These are phyloP conservation scores for Isurus oxyrinchus DNA, from an alignment of 2,113 vertebrate species.

Conservation along the genomic window DNA sequence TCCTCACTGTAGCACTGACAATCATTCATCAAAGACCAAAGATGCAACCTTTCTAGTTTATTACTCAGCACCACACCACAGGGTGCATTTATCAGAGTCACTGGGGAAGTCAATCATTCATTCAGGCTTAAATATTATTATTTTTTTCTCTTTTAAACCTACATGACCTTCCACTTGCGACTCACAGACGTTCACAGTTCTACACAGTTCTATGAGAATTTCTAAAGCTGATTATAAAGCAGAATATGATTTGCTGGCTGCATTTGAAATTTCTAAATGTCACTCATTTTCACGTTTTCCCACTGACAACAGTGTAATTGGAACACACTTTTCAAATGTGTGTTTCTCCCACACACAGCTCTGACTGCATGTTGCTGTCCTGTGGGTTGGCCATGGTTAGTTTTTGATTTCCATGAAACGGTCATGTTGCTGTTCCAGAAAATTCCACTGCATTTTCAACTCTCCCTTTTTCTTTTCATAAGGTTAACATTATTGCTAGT, in stretches of 20 bases:
- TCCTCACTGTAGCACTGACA: not conserved
- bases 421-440: not conserved
- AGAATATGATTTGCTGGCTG: not conserved
- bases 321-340: not conserved
- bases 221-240: not conserved
- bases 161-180: not conserved
- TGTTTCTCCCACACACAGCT: not conserved
- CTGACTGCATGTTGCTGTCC: not conserved
- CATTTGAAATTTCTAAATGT: not conserved
- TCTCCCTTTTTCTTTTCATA: not conserved
- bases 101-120: not conserved
- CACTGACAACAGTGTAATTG: not conserved
- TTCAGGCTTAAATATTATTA: not conserved
- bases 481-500: not conserved
- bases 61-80: not conserved
- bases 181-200: not conserved
- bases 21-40: not conserved
- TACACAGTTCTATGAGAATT: not conserved
- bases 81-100: not conserved
- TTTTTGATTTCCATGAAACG: too few species aligned
- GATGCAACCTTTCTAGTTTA: not conserved
- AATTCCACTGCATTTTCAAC: not conserved
- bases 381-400: not conserved
- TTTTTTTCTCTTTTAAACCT: not conserved
- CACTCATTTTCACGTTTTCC: not conserved